Evolutionary conservation across 2,113 vertebrate species (phyloP).

Genomic region (Embiotoca jacksoni): DNA sequence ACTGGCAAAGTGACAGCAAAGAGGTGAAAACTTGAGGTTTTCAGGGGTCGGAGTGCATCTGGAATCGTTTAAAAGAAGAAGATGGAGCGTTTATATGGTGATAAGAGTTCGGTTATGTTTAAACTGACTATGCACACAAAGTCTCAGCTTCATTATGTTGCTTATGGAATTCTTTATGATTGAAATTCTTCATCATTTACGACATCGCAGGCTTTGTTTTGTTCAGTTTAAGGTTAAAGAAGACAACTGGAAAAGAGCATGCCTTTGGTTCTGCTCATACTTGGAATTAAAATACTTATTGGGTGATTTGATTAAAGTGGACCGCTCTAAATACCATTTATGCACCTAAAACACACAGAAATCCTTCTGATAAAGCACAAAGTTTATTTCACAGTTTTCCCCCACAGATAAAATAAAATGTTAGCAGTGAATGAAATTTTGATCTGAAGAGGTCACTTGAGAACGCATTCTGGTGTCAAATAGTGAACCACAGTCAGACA

Average conservation of each 20-base stretch:
- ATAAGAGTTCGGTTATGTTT: not conserved
- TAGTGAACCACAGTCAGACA: slow-evolving; percentile 27
- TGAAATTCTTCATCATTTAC: not conserved
- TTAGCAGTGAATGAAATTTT: slow-evolving; percentile 22
- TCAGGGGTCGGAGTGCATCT: not conserved
- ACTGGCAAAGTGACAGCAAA: slow-evolving; percentile 15
- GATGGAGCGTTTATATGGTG: not conserved
- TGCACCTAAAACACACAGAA: not conserved
- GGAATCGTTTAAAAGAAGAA: not conserved
- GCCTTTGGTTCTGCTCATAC: not conserved
- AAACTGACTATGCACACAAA: not conserved
- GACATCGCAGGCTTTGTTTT: not conserved
- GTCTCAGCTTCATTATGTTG: not conserved
- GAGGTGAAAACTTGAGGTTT: not conserved
- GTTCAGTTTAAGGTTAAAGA: not conserved
- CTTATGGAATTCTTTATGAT: not conserved
- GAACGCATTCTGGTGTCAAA: slow-evolving; percentile 27
- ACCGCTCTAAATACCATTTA: not conserved
- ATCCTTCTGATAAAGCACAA: not conserved
- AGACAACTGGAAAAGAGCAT: not conserved
- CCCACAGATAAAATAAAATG: slow-evolving; percentile 13
- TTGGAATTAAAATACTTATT: slow-evolving; percentile 5
- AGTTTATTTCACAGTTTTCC: slow-evolving; percentile 1
- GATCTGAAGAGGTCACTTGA: slow-evolving; percentile 41
- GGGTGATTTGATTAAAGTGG: not conserved